phyloP scores from a whole-genome alignment of 2,797 vertebrate genomes.

The Stomatorhinus walkeri region DNA sequence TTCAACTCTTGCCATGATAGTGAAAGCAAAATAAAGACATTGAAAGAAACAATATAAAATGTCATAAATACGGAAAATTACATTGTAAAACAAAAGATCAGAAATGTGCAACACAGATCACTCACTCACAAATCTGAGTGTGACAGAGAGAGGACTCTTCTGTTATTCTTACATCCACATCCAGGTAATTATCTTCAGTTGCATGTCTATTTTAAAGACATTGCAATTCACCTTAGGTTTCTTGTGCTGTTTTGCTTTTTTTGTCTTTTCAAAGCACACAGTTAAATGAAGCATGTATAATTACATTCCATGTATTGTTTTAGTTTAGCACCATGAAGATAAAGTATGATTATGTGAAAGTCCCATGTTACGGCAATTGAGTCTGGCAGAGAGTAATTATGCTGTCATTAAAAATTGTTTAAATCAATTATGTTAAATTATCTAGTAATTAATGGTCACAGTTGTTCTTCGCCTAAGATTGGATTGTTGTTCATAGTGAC shows the following conservation, averaged over 20 bases:
- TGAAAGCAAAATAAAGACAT: background rate
- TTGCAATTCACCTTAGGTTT: background rate
- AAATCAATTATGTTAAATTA: background rate
- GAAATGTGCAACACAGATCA: background rate
- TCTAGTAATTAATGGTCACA: conserved; percentile 4
- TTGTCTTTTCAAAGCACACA: background rate
- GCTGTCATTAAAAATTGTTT: conserved; percentile 9
- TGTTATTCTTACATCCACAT: background rate
- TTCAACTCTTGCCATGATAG: background rate
- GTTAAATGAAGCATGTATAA: background rate
- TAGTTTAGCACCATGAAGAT: background rate
- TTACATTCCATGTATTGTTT: background rate
- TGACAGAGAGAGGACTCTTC: background rate
- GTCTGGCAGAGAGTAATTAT: background rate
- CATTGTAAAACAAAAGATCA: background rate
- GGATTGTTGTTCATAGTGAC: background rate
- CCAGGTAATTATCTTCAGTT: background rate
- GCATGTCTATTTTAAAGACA: background rate
- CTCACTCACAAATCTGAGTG: background rate
- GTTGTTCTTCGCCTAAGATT: background rate
- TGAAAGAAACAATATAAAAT: background rate
- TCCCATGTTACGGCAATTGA: background rate
- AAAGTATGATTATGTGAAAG: background rate
- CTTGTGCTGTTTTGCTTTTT: background rate
- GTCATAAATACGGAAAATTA: background rate